phyloP scores from a whole-genome alignment of 2,888 invertebrate species.

The Strigamia maritima region DNA sequence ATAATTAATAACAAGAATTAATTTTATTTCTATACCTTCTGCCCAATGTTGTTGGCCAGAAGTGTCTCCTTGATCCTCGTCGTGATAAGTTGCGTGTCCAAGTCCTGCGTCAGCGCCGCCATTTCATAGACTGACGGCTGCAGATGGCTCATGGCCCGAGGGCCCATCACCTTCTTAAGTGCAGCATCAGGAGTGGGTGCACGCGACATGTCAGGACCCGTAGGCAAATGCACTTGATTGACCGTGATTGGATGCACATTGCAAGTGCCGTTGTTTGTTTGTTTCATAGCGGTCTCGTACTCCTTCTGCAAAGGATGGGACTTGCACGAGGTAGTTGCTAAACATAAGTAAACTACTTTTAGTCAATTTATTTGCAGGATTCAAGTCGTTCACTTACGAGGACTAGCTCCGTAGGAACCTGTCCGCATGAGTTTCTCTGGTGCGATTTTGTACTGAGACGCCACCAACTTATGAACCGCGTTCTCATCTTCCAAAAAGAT shows the following conservation, averaged over 20 bases:
- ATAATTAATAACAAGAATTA: neutral
- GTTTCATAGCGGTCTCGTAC: constrained; percentile 37
- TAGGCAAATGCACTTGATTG: constrained; percentile 43
- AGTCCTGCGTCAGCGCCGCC: constrained; percentile 92
- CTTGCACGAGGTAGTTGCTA: constrained; percentile 36
- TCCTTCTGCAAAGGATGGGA: constrained; percentile 37
- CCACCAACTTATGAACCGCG: constrained; percentile 89
- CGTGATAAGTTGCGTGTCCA: constrained; percentile 94
- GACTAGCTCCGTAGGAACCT: constrained; percentile 43
- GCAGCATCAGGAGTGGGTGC: constrained; percentile 45
- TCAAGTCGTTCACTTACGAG: constrained; percentile 40
- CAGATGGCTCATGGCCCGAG: constrained; percentile 65
- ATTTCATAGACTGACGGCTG: constrained; percentile 96
- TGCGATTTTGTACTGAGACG: constrained; percentile 96
- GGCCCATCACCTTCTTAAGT: constrained; percentile 39
- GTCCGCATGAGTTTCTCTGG: constrained; percentile 96
- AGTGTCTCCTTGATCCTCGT: constrained; percentile 96
- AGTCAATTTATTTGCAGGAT: too few relatives aligned
- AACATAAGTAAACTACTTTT: neutral
- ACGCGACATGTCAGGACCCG: constrained; percentile 47
- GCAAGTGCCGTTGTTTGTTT: constrained; percentile 15
- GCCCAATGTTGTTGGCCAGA: constrained; percentile 94
- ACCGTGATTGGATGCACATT: constrained; percentile 39
- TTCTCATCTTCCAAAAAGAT: constrained; percentile 96
- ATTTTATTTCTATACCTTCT: constrained; percentile 74